These are phyloP conservation scores for Drosophila santomea DNA, from an alignment of 1,140 invertebrate species.

Conservation along the genomic window DNA sequence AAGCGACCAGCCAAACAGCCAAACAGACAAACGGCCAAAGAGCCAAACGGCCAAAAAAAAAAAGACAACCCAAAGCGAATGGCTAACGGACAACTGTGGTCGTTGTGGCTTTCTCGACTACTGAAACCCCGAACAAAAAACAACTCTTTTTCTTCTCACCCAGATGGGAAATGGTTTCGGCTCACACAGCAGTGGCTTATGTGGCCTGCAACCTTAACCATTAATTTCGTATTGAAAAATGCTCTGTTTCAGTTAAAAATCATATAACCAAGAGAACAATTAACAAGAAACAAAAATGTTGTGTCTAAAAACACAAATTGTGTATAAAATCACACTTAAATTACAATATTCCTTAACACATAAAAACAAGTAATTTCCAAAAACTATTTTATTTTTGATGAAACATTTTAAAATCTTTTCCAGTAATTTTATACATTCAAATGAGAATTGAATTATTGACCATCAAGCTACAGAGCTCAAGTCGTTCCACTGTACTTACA, in stretches of 20 bases:
- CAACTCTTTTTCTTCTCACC: constrained; percentile 2
- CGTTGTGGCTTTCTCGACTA: constrained; percentile 35
- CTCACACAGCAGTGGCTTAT: constrained; percentile 1
- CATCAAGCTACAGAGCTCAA: neutral
- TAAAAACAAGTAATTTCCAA: too few species aligned
- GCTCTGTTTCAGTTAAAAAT: neutral
- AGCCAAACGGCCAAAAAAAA: constrained; percentile 22
- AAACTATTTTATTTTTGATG: too few species aligned
- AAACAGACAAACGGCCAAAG: constrained; percentile 6
- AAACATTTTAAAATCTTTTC: too few species aligned
- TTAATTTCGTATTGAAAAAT: neutral
- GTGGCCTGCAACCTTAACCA: neutral
- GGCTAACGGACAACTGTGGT: constrained; percentile 55
- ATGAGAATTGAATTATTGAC: neutral
- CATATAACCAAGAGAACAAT: too few species aligned
- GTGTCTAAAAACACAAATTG: too few species aligned
- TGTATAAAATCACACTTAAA: too few species aligned
- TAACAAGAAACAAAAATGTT: too few species aligned
- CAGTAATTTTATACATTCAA: neutral
- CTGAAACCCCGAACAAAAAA: constrained; percentile 23
- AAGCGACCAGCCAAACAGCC: constrained; percentile 66
- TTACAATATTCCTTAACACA: too few species aligned
- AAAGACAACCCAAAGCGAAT: constrained; percentile 46
- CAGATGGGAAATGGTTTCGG: constrained; percentile 2
- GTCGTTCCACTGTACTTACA: constrained; percentile 25